Conservation (phyloP, 2,888 invertebrate genomes). For the Ormyrus thymus region DNA sequence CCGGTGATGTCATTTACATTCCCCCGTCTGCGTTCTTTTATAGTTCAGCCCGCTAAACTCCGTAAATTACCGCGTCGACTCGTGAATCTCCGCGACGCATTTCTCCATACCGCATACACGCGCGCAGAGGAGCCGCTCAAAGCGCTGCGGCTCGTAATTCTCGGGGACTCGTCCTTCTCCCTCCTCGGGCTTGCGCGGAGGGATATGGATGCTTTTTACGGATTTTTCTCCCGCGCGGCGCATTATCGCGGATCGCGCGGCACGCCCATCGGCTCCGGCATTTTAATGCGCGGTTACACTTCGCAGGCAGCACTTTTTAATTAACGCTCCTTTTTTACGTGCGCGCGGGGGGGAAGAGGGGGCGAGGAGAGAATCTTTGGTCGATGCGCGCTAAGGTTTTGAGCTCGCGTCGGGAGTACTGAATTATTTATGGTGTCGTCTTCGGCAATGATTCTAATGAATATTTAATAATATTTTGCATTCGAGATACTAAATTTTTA, state of each 20-base stretch:
- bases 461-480: too few species aligned
- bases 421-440: too few species aligned
- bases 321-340: slow-evolving; percentile 42
- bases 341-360: neutral
- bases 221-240: slow-evolving; percentile 23
- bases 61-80: slow-evolving; percentile 45
- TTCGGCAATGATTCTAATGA: too few species aligned
- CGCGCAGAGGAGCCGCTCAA: slow-evolving; percentile 1
- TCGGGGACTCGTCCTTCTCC: slow-evolving; percentile 15
- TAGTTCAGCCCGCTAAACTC: slow-evolving; percentile 35
- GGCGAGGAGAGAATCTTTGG: too few species aligned
- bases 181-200: neutral
- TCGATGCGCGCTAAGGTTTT: too few species aligned
- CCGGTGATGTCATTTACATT: slow-evolving; percentile 51
- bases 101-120: slow-evolving; percentile 8
- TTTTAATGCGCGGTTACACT: slow-evolving; percentile 49
- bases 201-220: slow-evolving; percentile 31
- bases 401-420: too few species aligned
- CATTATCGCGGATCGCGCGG: slow-evolving; percentile 45
- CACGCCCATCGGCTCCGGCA: slow-evolving; percentile 36
- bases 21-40: slow-evolving; percentile 13
- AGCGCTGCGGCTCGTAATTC: slow-evolving; percentile 44
- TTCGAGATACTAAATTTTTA: too few species aligned
- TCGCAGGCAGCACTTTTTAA: slow-evolving; percentile 49
- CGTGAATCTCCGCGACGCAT: slow-evolving; percentile 37